Base-by-base conservation (phyloP, 1,140 invertebrate genomes). In the Leptinotarsa undecemlineata region DNA sequence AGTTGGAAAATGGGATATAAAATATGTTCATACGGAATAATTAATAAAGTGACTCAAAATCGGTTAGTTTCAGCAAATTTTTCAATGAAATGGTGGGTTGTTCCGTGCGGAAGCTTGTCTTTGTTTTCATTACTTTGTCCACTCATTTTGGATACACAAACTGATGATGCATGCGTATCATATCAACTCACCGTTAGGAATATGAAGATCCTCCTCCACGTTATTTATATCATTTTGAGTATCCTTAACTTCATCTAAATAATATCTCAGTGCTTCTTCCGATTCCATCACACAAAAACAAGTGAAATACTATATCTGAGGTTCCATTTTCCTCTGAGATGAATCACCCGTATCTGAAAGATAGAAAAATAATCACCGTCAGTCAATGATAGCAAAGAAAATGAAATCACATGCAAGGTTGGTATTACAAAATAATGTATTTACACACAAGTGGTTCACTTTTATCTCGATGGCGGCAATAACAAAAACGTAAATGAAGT, bases 201-300 rank as follows among this genome's bases (percentile, higher is more conserved):
- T 74, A 21, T 74, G 75, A 42, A 80, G 74, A 64, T 84, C 81
- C 61, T 82, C 81, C 51, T 79, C 82, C 74, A 79, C 73, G 71
- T 76, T 78, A 11, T 80, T 76, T 70, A 77, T 79, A 61, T 79
- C 79, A 76, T 81, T 73, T 19, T 82, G 81, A 76, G 79, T 78
- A 76, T 84, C 79, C 48, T 82, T 82, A 21, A 82, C 82, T 81
- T 84, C 82, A 73, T 77, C 76, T 64, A 82, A 76, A 75, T 82
- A 83, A 71, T 82, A 81, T 62, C 77, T 73, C 19, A 82, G 72
- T 21, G 77, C 77, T 67, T 83, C 81, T 75, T 81, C 80, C 6
- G 80, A 79, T 81, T 81, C 80, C 80, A 81, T 81, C 67, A 74
- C 76, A 73, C 26, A 75, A 71, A 57, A 42, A 60, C 72, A 20